Base-by-base conservation (phyloP, 2,888 invertebrate species). In the Boloria selene region DNA sequence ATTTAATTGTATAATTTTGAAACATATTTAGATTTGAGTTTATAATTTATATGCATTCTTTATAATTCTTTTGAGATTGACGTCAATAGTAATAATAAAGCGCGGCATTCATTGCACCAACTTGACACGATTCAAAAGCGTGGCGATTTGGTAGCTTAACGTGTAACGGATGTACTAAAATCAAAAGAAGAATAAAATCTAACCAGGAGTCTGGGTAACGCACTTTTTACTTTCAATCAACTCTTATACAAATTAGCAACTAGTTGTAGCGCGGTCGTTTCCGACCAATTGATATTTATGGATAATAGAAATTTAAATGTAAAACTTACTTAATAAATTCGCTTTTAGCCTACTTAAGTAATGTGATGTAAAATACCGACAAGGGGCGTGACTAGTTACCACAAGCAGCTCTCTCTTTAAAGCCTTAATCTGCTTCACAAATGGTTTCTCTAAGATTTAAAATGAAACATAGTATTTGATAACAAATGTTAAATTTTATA, bases 311-410 rank as follows among this genome's bases (percentile, higher is more conserved):
- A 38, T 38, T 31, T 31, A 31, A 38, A 7, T 38, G 10, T 10
- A 38, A 38, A 51, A 17, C 3, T n/a, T 59, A 10, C 49, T 42
- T 59, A 45, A 18, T 42, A 49, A 59, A 22, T 59, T 50, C 31
- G 13, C 17, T 4, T 55, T 22, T 26, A 31, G 26, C 44, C 16
- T 31, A 42, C 50, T 63, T 42, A 44, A 54, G 49, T 38, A n/a
- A 45, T 13, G 5, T 22, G 7, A 59, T 52, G 58, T 47, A n/a
- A n/a, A 31, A 52, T 16, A 56, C 5, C 31, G 17, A 49, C 13
- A 45, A 50, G 26, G 42, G 26, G 18, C 64, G 58, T 64, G 52
- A 52, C 64, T 18, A 45, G 58, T 52, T 5, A 4, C 18, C 16
- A 45, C 56, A 51, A 51, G 26, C 26, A 42, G 42, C 7, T 42